phyloP scores from a whole-genome alignment of 2,113 vertebrate genomes.

The Melanerpes aurifrons region DNA sequence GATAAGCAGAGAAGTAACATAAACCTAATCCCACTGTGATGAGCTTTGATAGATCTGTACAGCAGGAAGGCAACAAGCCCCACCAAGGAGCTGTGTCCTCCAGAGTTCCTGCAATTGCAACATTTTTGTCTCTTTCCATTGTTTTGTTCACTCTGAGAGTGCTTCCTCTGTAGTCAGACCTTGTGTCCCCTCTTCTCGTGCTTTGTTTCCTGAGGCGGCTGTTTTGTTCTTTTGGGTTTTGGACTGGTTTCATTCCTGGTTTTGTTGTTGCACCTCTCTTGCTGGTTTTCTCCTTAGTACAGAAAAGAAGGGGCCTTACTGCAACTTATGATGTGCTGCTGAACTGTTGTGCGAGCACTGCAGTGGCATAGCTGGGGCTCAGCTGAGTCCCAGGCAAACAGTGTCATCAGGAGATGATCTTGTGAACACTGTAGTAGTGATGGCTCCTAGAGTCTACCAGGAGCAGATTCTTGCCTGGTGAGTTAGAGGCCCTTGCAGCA shows the following conservation, averaged over 20 bases:
- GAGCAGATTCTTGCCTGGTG: background rate
- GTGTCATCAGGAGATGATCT: background rate
- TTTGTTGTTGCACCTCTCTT: background rate
- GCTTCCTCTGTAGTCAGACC: background rate
- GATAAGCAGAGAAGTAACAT: slow-evolving; percentile 25
- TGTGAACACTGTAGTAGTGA: background rate
- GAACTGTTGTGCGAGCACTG: background rate
- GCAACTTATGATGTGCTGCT: fast-evolving
- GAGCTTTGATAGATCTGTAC: slow-evolving; percentile 20
- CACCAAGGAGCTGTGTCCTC: background rate
- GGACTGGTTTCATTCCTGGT: background rate
- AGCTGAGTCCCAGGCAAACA: background rate
- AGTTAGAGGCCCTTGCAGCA: background rate
- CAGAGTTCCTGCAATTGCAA: background rate
- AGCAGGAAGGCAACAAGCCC: slow-evolving; percentile 40
- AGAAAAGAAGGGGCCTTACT: background rate
- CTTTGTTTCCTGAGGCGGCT: background rate
- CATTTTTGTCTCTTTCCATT: background rate
- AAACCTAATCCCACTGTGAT: slow-evolving; percentile 7
- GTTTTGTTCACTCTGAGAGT: background rate
- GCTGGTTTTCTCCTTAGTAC: background rate
- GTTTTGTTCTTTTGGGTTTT: background rate
- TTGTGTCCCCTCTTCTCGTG: background rate
- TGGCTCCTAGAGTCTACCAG: background rate
- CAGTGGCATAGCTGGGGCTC: background rate